Base-by-base conservation (phyloP, 2,113 vertebrate genomes). In the Microcebus lehilahytsara region DNA sequence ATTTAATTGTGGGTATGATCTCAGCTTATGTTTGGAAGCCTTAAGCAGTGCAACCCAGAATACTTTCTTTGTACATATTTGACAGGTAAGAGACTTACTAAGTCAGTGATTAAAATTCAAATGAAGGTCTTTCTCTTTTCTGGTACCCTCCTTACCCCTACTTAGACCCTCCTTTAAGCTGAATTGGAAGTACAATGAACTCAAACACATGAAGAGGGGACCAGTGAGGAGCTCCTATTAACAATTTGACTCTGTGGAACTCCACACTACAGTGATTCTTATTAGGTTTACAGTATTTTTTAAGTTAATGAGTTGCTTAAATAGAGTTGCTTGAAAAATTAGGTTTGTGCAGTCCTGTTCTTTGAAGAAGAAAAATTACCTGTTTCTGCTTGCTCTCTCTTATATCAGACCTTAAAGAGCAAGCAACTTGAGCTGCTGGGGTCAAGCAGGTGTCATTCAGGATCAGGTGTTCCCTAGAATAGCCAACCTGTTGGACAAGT, bases 21-120 rank as follows among this genome's bases (percentile, higher is more conserved):
- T 98, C 97, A 92, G 91, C 51, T 75, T 97, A 6, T 78, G 20
- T 90, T 86, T 74, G 40, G 69, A 89, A 98, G 58, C 37, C 40
- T 53, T 95, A 89, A 85, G 64, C 69, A 22, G 3, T 91, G 56
- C 85, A 5, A 2, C 53, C 93, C 60, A 93, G 71, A 92, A 92
- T 95, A 37, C 69, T 51, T 80, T 71, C 85, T 94, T 95, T 91
- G 92, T 95, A 88, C 49, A 12, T 77, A 66, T 56, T 94, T 72
- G 67, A 92, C 69, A 81, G 89, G 37, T 84, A 13, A 90, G 71
- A 95, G 71, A 87, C 34, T 95, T 90, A 67, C 49, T 88, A 46
- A 67, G 78, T 93, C 27, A n/a, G 25, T 60, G 53, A 13, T 92
- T 89, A 92, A 75, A 88, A 93, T 94, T 93, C 91, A 95, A 27